Base-by-base conservation (phyloP, 2,113 vertebrate genomes). In the Myodes glareolus region DNA sequence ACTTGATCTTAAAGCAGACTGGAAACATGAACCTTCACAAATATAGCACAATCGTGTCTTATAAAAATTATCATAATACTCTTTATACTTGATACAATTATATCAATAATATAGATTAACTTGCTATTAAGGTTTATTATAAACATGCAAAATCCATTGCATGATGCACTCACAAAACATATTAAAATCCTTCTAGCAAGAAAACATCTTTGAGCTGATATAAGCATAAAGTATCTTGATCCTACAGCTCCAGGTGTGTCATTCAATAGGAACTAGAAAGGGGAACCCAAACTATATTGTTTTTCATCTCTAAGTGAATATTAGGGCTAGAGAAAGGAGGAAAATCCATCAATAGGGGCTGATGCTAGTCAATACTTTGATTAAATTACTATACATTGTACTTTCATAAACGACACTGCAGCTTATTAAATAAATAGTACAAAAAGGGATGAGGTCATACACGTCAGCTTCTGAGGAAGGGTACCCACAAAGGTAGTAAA, bases 111-210 rank as follows among this genome's bases (percentile, higher is more conserved):
- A 98, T 85, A 98, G 98, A 98, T 98, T 98, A 97, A 97, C 96
- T 97, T 98, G 96, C 98, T 96, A 98, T 98, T 98, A 98, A 98
- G 98, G 97, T 98, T 98, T 98, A 97, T 98, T 98, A 98, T 97
- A 99, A 98, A 98, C 98, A 99, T 99, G 99, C 98, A 98, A 98
- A 98, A 97, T 98, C 96, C 98, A 98, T 98, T 99, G 99, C 99
- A 98, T 98, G 98, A 98, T 98, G 98, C 98, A 92, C 98, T 93
- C 96, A 98, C 97, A 98, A 98, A 98, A 98, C 0, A 96, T 96
- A 98, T 88, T 98, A 98, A 98, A 98, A 97, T 95, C 97, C 95
- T 98, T 98, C 97, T 96, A 85, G 50, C 96, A 95, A 96, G 65
- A 98, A 98, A 98, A 97, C 61, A 17, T 92, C 96, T 96, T 95